Base-by-base conservation (phyloP, 2,888 invertebrate species). In the Criorhina ranunculi region DNA sequence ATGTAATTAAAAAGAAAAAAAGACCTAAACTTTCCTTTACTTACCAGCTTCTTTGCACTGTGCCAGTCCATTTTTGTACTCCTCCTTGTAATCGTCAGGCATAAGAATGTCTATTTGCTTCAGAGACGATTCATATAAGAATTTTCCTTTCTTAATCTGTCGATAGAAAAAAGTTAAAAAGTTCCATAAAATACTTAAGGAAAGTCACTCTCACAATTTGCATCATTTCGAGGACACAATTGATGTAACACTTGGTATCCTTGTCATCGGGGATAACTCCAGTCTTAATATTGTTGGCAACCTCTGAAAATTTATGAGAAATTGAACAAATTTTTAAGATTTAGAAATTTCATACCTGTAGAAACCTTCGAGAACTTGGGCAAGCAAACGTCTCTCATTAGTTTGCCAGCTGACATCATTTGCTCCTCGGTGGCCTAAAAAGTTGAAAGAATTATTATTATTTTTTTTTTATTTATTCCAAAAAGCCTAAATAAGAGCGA, bases 341-440 rank as follows among this genome's bases (percentile, higher is more conserved):
- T 86, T 75, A 33, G 17, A 12, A 49, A 59, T n/a, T 12, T 8
- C 40, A 37, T 69, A 85, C 87, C 87, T 31, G 49, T 69, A n/a
- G 87, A 87, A 0, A 91, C 83, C 87, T 90, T 91, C 0, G 91
- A 88, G 70, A 93, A 93, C 91, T 95, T 95, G 1, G 94, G 94
- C 78, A 93, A 92, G 87, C 95, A 95, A 0, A 93, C 92, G 88
- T 94, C 95, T 57, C 95, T 92, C 91, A 95, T 93, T 88, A 94
- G 92, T 89, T 93, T 94, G 0, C 93, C 93, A 0, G 95, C 93
- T 15, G 94, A 93, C 88, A 90, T 93, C 89, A 95, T 92, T 90
- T 95, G 95, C 73, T 94, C 94, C 91, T 93, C 89, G 0, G 91
- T 91, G 3, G 89, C 90, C 91, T 91, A 59, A 5, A 70, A 55